Evolutionary conservation across 2,888 invertebrate genomes (phyloP).

Genomic region (Molanna angustata): DNA sequence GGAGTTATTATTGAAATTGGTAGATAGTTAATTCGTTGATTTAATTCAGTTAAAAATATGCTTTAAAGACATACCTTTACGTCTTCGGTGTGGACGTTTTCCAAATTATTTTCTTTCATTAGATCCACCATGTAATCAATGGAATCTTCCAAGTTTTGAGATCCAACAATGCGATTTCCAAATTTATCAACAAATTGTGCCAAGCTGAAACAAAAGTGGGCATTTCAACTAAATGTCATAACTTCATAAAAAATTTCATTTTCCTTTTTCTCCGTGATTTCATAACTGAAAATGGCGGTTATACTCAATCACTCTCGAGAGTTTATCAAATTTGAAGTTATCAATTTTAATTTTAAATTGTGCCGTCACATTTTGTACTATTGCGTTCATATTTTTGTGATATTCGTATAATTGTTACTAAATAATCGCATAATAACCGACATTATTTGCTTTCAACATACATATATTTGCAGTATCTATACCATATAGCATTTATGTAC

Average conservation of each 20-base stretch:
- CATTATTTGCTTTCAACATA: too few species aligned
- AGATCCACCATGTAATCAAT: conserved; percentile 63
- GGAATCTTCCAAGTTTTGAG: conserved; percentile 60
- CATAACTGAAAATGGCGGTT: background rate
- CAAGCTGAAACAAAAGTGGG: conserved; percentile 38
- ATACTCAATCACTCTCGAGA: too few species aligned
- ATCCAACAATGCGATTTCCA: conserved; percentile 63
- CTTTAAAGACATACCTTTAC: conserved; percentile 37
- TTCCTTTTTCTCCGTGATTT: background rate
- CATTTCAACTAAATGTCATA: background rate
- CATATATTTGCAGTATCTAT: too few species aligned
- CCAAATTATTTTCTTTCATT: conserved; percentile 47
- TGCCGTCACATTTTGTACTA: background rate
- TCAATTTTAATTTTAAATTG: background rate
- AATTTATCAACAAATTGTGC: conserved; percentile 57
- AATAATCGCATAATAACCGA: too few species aligned
- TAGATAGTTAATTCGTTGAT: background rate
- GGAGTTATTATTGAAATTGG: too few species aligned
- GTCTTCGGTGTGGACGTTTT: conserved; percentile 60
- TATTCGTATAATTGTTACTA: too few species aligned
- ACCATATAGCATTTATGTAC: too few species aligned
- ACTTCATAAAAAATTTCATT: background rate
- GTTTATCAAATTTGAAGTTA: background rate
- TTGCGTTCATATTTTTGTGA: background rate
- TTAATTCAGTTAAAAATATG: background rate